Percentiles rank a stretch among this genome's conserved stretches.
Conservation (phyloP, 2,888 invertebrate species). For the Zootermopsis nevadensis region DNA sequence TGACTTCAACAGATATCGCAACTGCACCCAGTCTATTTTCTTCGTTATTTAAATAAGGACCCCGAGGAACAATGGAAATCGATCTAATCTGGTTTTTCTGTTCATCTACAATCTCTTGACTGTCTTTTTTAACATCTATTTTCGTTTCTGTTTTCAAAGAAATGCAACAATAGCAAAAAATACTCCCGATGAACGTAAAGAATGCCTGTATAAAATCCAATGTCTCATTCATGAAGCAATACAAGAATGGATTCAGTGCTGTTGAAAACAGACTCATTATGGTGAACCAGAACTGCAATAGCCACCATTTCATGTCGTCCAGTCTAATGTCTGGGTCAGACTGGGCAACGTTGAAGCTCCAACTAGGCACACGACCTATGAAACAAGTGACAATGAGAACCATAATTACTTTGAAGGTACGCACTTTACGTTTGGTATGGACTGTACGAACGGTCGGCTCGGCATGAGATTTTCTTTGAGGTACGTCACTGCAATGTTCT, state of each 20-base stretch:
- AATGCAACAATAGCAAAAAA: not conserved
- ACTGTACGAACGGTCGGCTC: not conserved
- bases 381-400: constrained; percentile 68
- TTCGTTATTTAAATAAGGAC: not conserved
- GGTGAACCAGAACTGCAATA: constrained; percentile 59
- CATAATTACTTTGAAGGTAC: constrained; percentile 69
- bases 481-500: not conserved
- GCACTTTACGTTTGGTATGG: constrained; percentile 63
- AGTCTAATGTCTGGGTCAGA: not conserved
- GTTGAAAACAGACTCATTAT: constrained; percentile 67
- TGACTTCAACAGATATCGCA: not conserved
- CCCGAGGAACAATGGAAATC: not conserved
- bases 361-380: constrained; percentile 67
- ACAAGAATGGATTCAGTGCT: constrained; percentile 70
- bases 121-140: not conserved
- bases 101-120: not conserved
- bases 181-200: not conserved
- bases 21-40: not conserved
- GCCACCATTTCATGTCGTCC: constrained; percentile 44
- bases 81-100: not conserved
- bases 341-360: constrained; percentile 61
- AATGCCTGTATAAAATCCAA: constrained; percentile 18
- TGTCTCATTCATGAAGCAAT: constrained; percentile 68
- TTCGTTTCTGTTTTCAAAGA: not conserved
- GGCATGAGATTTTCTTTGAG: not conserved